Evolutionary conservation across 2,113 vertebrate genomes (phyloP), one percentile per base, ranked within the genome.

Genomic region (Myrmophylax atrothorax): DNA sequence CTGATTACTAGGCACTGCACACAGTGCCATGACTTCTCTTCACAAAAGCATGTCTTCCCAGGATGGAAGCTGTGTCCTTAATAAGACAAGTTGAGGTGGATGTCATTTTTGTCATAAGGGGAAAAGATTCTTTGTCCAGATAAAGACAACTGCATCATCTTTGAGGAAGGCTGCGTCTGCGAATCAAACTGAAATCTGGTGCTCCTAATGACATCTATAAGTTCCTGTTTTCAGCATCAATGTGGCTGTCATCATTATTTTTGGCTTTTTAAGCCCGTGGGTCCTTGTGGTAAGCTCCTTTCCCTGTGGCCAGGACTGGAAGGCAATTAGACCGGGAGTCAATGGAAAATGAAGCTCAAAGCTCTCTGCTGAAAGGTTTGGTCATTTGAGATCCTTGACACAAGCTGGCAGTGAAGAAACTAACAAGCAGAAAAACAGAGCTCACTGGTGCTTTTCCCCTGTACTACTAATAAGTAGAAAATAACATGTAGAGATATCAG

Each of bases 51-150:
- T 70, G 25, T 70, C 75, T 58, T 89, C 53, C 52, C 52, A 29
- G 46, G 22, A 33, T 91, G 50, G 35, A 89, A 94, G 38, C 31
- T 76, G 17, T 66, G 69, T 46, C 49, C 66, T 84, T 89, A 95
- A 96, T 63, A 88, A 84, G 68, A 60, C 44, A 63, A 6, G 4
- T 60, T 84, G 62, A 69, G 24, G 40, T 73, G 19, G 13, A 64
- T 85, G 37, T 60, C 19, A 3, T 72, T 94, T 90, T 78, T 91
- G 64, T 78, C 87, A 77, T 14, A 67, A 68, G 33, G 25, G 18
- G 19, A 63, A 93, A 68, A 83, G n/a, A 67, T 84, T 90, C 60
- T 95, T 91, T 93, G 78, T 94, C 83, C 83, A 87, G 68, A 77
- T 89, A 77, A 87, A 95, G 86, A 86, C 44, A 93, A 50, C 38